These are phyloP conservation scores for Drosophila baimaii DNA, from an alignment of 1,140 invertebrate species.

Conservation along the genomic window DNA sequence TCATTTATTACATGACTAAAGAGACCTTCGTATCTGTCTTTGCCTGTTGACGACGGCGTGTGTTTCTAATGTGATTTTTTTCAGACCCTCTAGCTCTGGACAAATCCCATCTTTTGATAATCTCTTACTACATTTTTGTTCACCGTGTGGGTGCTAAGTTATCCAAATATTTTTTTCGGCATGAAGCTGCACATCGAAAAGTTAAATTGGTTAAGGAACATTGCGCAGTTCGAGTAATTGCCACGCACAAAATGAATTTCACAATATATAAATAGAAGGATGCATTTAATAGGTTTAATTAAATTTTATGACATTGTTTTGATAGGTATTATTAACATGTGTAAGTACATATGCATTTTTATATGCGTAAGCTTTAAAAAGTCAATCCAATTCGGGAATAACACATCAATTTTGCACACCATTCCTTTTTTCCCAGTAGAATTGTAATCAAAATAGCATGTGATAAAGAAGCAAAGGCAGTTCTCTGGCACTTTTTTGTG, in stretches of 20 bases:
- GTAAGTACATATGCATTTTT: neutral
- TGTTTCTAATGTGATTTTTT: slow-evolving; percentile 82
- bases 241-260: too few relatives aligned
- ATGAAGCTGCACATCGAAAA: neutral
- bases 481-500: slow-evolving; percentile 2
- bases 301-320: too few relatives aligned
- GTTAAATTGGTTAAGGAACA: neutral
- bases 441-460: slow-evolving; percentile 57
- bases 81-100: slow-evolving; percentile 1
- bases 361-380: neutral
- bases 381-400: neutral
- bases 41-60: slow-evolving; percentile 61
- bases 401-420: neutral
- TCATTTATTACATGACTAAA: slow-evolving; percentile 73
- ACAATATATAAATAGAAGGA: neutral
- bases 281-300: neutral
- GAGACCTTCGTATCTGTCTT: slow-evolving; percentile 27
- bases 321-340: too few relatives aligned
- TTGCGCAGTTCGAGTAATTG: neutral
- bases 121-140: slow-evolving; percentile 38
- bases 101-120: slow-evolving; percentile 28
- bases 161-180: slow-evolving; percentile 51
- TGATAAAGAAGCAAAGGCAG: neutral
- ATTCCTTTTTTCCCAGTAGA: slow-evolving; percentile 15
- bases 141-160: slow-evolving; percentile 29